Evolutionary conservation across 2,113 vertebrate species (phyloP).

Genomic region (Mormyrus iriodes): DNA sequence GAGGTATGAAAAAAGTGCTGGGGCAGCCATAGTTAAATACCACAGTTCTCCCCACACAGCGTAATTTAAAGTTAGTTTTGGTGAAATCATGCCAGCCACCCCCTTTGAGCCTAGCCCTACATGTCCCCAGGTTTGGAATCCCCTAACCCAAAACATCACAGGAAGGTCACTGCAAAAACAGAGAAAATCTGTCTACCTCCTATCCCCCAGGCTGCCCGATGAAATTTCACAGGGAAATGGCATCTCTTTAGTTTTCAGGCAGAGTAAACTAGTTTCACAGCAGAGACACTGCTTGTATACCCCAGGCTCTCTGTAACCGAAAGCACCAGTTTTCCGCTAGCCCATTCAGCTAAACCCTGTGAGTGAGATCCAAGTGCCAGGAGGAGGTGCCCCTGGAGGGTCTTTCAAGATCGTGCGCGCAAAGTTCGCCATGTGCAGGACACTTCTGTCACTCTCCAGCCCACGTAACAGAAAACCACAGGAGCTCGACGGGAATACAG

Average conservation of each 20-base stretch:
- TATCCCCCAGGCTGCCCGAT: neutral
- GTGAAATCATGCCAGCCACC: neutral
- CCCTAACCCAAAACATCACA: neutral
- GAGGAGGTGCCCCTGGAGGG: neutral
- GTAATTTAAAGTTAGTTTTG: neutral
- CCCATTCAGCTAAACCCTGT: neutral
- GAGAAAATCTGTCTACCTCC: neutral
- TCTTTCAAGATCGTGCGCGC: neutral
- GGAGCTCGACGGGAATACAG: neutral
- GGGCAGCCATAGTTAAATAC: neutral
- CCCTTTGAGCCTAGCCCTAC: too few relatives aligned
- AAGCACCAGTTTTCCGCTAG: neutral
- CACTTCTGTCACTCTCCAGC: neutral
- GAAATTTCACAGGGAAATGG: neutral
- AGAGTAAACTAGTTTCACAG: neutral
- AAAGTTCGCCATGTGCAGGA: neutral
- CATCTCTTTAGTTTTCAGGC: neutral
- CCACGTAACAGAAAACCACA: neutral
- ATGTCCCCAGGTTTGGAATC: too few relatives aligned
- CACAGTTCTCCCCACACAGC: neutral
- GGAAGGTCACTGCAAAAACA: neutral
- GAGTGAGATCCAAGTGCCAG: neutral
- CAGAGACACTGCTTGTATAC: neutral
- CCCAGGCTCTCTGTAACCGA: neutral
- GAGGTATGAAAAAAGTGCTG: too few relatives aligned